These are phyloP conservation scores for Pseudococcus viburni DNA, from an alignment of 2,888 invertebrate species.

Conservation along the genomic window DNA sequence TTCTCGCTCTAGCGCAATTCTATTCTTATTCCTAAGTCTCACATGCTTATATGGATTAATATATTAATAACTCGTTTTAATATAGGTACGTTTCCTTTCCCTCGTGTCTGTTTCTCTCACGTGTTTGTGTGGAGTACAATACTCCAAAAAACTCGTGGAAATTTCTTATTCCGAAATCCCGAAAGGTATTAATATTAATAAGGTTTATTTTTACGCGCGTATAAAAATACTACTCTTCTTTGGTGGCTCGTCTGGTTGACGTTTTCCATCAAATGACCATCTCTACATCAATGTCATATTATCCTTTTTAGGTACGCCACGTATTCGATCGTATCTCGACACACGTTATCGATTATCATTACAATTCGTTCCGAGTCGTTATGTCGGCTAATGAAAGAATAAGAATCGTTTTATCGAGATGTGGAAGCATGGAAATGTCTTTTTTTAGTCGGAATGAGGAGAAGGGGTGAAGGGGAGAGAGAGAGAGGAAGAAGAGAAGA, in stretches of 20 bases:
- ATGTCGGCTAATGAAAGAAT: neutral
- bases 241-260: constrained; percentile 30
- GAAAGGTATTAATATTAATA: constrained; percentile 10
- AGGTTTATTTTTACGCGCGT: constrained; percentile 33
- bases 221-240: constrained; percentile 26
- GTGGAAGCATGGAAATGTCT: neutral
- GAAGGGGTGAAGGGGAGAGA: too few relatives aligned
- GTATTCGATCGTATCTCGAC: constrained; percentile 22
- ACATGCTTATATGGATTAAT: neutral
- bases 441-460: neutral
- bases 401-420: neutral
- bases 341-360: constrained; percentile 14
- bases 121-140: neutral
- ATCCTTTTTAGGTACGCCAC: constrained; percentile 1
- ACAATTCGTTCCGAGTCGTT: constrained; percentile 8
- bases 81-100: neutral
- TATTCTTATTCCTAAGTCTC: neutral
- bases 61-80: constrained; percentile 14
- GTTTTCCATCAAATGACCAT: constrained; percentile 31
- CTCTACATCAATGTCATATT: constrained; percentile 28
- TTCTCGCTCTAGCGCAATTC: neutral
- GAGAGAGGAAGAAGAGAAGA: too few relatives aligned
- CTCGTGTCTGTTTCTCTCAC: neutral
- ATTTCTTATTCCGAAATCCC: neutral
- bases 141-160: neutral